Base-by-base conservation (phyloP, 2,888 invertebrate species). In the Nomada ferruginata region DNA sequence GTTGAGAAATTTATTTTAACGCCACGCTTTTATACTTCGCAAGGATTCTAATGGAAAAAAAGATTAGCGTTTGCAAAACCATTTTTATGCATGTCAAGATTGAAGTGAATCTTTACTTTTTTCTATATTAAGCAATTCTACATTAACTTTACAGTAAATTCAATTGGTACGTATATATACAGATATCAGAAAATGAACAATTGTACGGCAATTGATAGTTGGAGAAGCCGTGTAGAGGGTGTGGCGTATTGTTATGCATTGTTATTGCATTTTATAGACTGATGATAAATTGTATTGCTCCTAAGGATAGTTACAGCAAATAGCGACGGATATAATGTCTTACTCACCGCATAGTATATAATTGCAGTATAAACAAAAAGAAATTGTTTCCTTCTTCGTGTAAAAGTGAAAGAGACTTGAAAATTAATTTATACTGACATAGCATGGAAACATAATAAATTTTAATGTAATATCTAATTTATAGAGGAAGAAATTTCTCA, bases 201-300 rank as follows among this genome's bases (percentile, higher is more conserved):
- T 78, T 80, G 75, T 75, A 63, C 71, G 61, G 78, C 70, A 82
- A 36, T 68, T 77, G 75, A 29, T 83, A 68, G 57, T 75, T 77
- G 63, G 53, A 55, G 26, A 44, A 76, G 61, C 65, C 74, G 82
- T 81, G 55, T 79, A 76, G 63, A 83, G 66, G 85, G 83, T 89
- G 87, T 89, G 89, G 89, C 91, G 89, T 89, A 88, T 92, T 91
- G 90, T 92, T 90, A 90, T 90, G 87, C 88, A 90, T 89, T 90
- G 86, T 91, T 91, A 86, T 91, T 91, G 87, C 89, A 89, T 85
- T 90, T 89, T 89, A 89, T 89, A 91, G 91, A 92, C 90, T 92
- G 90, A 90, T 89, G 84, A 85, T 74, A 76, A 82, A 79, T 59
- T 68, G 82, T 87, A 82, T 47, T 76, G 57, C 83, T 72, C 60